These are phyloP conservation scores for Spea multiplicata DNA, from an alignment of 2,113 vertebrate genomes.

Conservation along the genomic window DNA sequence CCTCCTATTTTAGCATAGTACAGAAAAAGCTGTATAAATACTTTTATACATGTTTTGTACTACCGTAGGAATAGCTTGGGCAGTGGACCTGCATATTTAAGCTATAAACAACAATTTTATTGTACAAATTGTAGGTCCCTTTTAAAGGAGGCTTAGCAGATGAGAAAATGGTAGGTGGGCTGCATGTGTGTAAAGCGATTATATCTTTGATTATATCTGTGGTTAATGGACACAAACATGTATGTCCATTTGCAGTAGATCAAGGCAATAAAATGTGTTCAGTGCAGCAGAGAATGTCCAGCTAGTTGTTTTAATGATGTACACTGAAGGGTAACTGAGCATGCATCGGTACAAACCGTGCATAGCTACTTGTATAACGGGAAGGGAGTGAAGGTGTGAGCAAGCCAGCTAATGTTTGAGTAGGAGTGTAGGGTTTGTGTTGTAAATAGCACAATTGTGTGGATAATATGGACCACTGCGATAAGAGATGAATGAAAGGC, in stretches of 20 bases:
- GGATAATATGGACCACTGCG: conserved; percentile 5
- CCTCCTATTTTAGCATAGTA: too few species aligned
- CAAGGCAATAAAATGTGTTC: not conserved
- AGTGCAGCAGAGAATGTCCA: not conserved
- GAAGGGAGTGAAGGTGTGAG: not conserved
- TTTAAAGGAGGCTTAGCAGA: too few species aligned
- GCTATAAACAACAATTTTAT: too few species aligned
- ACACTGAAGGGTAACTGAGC: not conserved
- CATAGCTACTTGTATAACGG: not conserved
- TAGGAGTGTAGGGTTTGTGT: not conserved
- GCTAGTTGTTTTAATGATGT: not conserved
- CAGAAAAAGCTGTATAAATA: too few species aligned
- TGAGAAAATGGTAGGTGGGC: too few species aligned
- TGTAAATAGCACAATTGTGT: too few species aligned
- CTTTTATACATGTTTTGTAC: too few species aligned
- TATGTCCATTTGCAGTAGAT: not conserved
- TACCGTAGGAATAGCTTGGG: too few species aligned
- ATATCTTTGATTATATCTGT: not conserved
- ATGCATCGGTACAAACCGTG: not conserved
- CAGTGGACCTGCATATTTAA: too few species aligned
- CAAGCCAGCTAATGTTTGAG: not conserved
- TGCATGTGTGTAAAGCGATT: too few species aligned
- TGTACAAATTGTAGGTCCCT: too few species aligned
- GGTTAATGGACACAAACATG: not conserved
- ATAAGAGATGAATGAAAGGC: conserved; percentile 26